Conservation (phyloP, 2,797 vertebrate species). For the Aythya fuligula region DNA sequence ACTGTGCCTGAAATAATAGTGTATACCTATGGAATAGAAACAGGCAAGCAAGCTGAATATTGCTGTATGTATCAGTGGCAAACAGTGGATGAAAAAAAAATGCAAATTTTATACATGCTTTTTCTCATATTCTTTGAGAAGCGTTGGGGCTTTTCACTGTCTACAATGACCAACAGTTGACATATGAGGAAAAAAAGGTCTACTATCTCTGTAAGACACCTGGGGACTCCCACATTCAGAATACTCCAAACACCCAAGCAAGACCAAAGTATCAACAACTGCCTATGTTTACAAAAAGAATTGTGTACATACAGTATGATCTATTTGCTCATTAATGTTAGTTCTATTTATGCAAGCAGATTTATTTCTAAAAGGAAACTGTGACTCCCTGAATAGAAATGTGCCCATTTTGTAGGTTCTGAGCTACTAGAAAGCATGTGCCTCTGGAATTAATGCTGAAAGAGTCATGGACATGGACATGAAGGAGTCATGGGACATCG, state of each 20-base stretch:
- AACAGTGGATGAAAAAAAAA: background rate
- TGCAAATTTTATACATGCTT: background rate
- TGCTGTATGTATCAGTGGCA: background rate
- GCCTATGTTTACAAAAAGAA: background rate
- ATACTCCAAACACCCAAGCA: background rate
- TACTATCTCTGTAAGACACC: background rate
- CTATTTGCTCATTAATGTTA: background rate
- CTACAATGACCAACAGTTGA: background rate
- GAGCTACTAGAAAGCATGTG: background rate
- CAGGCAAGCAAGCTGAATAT: background rate
- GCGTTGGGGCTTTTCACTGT: background rate
- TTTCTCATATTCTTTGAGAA: background rate
- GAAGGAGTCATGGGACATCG: background rate
- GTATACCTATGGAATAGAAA: background rate
- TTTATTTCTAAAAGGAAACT: background rate
- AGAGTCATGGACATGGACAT: background rate
- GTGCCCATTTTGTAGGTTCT: background rate
- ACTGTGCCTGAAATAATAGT: background rate
- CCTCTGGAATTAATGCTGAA: background rate
- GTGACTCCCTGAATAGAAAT: background rate
- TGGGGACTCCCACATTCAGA: background rate
- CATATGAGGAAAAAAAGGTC: background rate
- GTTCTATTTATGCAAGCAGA: background rate
- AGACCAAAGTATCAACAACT: background rate
- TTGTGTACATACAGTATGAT: background rate